A percentile compares a stretch with the other conserved stretches of the same genome.
These are phyloP conservation scores for Syrista parreyssii DNA, from an alignment of 2,888 invertebrate species.

Conservation along the genomic window DNA sequence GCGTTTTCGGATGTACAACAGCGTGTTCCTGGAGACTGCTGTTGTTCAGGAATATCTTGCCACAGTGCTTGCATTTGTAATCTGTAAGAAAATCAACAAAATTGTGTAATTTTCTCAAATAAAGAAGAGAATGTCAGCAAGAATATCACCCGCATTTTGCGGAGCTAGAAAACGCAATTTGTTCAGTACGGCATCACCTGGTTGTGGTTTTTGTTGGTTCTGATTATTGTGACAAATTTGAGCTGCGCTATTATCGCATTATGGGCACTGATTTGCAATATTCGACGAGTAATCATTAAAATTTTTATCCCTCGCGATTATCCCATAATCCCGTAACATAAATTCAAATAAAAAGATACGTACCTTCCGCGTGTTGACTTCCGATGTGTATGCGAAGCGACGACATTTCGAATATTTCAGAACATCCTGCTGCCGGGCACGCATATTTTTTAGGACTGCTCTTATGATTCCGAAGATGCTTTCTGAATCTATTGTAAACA, in stretches of 20 bases:
- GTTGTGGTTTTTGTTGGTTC: no score
- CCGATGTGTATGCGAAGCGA: slow-evolving; percentile 67
- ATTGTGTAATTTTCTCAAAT: no score
- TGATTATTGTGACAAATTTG: no score
- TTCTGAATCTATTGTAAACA: slow-evolving; percentile 66
- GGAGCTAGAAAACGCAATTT: not conserved
- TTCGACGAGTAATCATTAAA: no score
- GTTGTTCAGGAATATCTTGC: slow-evolving; percentile 42
- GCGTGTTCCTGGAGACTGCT: slow-evolving; percentile 35
- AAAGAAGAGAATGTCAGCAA: not conserved
- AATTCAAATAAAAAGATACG: not conserved
- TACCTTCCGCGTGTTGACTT: slow-evolving; percentile 53
- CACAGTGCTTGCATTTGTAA: slow-evolving; percentile 49
- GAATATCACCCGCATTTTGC: not conserved
- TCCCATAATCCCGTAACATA: not conserved
- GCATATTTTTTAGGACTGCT: slow-evolving; percentile 43
- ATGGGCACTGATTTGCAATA: no score
- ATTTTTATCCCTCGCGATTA: not conserved
- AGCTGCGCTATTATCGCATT: no score
- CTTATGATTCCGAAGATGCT: slow-evolving; percentile 68
- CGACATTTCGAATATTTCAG: slow-evolving; percentile 67
- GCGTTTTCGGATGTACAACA: slow-evolving; percentile 46
- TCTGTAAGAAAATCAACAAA: slow-evolving; percentile 15
- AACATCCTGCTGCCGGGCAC: slow-evolving; percentile 68
- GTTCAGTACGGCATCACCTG: not conserved